Evolutionary conservation across 1,140 invertebrate species (phyloP).

Genomic region (Portunus trituberculatus): DNA sequence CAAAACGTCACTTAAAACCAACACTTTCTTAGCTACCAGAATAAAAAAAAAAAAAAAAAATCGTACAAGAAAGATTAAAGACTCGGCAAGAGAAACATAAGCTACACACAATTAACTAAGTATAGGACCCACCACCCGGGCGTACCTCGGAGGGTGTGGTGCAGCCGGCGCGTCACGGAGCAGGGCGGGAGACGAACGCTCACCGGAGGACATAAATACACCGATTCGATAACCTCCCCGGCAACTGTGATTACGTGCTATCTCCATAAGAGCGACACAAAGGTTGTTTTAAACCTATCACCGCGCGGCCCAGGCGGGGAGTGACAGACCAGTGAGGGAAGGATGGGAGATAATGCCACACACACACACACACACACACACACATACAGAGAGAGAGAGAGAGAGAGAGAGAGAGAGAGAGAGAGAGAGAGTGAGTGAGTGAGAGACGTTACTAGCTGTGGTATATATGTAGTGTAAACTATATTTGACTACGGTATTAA

Average conservation of each 20-base stretch:
- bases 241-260: conserved; percentile 58
- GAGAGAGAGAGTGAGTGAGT: not conserved
- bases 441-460: not conserved
- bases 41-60: no score
- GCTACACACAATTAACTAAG: no score
- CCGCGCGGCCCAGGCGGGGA: not conserved
- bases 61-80: no score
- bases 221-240: conserved; percentile 51
- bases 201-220: conserved; percentile 31
- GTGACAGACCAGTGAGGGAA: not conserved
- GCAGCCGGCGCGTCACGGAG: not conserved
- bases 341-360: not conserved
- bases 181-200: not conserved
- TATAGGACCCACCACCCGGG: no score
- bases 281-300: conserved; percentile 47
- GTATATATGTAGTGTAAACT: no score
- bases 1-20: no score
- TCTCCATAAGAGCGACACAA: not conserved
- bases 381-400: not conserved
- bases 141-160: not conserved
- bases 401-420: not conserved
- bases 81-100: no score
- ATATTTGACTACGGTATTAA: no score
- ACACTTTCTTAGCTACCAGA: no score
- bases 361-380: no score